These are phyloP conservation scores for Lamellibrachia satsuma DNA, from an alignment of 2,888 invertebrate species.

Conservation along the genomic window DNA sequence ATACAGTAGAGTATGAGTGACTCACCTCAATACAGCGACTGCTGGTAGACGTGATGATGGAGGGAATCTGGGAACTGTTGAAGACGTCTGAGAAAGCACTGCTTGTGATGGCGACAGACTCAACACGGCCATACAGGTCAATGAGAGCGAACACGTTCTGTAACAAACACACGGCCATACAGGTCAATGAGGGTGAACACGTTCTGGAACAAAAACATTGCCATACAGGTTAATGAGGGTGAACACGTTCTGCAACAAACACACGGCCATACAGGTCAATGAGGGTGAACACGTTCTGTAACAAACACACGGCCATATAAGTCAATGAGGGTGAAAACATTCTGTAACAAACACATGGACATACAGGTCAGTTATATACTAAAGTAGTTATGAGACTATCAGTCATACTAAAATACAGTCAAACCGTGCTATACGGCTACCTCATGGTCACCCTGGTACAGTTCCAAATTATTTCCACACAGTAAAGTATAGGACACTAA, in stretches of 20 bases:
- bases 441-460: not conserved
- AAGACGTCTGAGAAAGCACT: slow-evolving; percentile 42
- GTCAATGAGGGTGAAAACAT: slow-evolving; percentile 71
- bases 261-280: not conserved
- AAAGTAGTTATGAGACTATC: too few relatives aligned
- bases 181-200: slow-evolving; percentile 70
- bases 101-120: slow-evolving; percentile 78
- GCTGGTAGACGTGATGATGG: slow-evolving; percentile 23
- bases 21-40: slow-evolving; percentile 4
- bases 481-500: too few relatives aligned
- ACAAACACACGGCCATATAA: slow-evolving; percentile 27
- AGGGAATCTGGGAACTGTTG: slow-evolving; percentile 44
- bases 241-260: slow-evolving; percentile 73
- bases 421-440: not conserved
- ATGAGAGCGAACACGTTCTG: slow-evolving; percentile 82
- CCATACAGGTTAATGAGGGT: too few relatives aligned
- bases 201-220: slow-evolving; percentile 65
- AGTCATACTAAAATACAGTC: not conserved
- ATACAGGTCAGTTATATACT: not conserved
- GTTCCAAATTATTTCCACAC: not conserved
- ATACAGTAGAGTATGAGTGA: too few relatives aligned
- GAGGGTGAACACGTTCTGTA: slow-evolving; percentile 73
- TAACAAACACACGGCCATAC: slow-evolving; percentile 32
- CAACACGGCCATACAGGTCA: slow-evolving; percentile 82
- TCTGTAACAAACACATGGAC: slow-evolving; percentile 60